Conservation (phyloP, 2,113 vertebrate genomes). For the Mus pahari region DNA sequence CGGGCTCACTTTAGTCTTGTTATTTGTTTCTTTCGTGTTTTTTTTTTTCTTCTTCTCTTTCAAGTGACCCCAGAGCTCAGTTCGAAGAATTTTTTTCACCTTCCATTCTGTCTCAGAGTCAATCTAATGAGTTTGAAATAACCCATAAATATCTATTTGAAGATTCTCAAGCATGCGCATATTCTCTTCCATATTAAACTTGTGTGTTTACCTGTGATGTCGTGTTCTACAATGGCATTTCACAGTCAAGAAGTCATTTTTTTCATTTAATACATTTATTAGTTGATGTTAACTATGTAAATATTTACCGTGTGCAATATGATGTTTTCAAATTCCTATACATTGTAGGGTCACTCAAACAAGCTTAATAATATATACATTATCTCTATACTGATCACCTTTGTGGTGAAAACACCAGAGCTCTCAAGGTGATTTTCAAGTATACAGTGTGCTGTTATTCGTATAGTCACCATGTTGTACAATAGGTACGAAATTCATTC, state of each 20-base stretch:
- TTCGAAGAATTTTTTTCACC: background rate
- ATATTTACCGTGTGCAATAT: background rate
- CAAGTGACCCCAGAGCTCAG: background rate
- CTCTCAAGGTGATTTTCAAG: background rate
- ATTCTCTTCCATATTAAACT: background rate
- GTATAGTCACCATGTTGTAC: background rate
- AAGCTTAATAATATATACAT: background rate
- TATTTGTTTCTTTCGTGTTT: background rate
- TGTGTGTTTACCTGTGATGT: background rate
- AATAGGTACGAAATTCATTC: background rate
- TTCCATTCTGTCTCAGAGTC: background rate
- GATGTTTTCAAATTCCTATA: background rate
- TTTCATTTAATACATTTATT: background rate
- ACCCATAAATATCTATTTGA: background rate
- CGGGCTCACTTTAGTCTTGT: background rate
- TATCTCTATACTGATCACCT: background rate
- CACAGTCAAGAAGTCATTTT: background rate
- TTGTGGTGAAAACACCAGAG: background rate
- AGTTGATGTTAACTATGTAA: background rate
- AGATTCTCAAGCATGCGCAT: background rate
- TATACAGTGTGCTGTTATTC: background rate
- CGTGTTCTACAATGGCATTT: background rate
- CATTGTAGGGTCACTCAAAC: background rate
- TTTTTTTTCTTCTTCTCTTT: background rate
- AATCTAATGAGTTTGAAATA: background rate